A percentile compares a stretch with the other conserved stretches of the same genome.
These are phyloP conservation scores for Xerus inauris DNA, from an alignment of 2,113 vertebrate species.

Conservation along the genomic window DNA sequence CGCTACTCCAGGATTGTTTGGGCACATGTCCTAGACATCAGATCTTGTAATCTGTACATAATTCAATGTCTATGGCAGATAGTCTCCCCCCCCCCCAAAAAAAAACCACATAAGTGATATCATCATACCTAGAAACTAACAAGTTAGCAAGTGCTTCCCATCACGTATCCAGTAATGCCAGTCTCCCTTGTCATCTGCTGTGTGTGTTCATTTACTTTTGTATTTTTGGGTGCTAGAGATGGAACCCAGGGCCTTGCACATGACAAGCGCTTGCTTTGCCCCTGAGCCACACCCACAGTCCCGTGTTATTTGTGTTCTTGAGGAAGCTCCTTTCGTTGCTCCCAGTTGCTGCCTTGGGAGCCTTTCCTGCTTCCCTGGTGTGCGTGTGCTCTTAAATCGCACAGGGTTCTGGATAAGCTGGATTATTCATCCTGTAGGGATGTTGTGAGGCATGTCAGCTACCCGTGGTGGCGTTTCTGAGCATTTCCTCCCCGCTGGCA, in stretches of 20 bases:
- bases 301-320: neutral
- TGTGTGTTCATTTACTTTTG: neutral
- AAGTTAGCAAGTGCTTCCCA: neutral
- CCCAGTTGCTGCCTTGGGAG: neutral
- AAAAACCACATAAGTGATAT: neutral
- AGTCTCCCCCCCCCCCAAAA: too few species aligned
- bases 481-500: neutral
- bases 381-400: neutral
- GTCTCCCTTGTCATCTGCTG: neutral
- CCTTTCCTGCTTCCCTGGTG: too few species aligned
- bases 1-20: neutral
- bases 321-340: neutral
- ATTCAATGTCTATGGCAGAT: neutral
- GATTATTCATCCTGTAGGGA: rapidly evolving
- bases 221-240: neutral
- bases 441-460: neutral
- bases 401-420: neutral
- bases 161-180: neutral
- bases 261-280: neutral
- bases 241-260: neutral
- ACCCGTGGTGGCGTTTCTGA: neutral
- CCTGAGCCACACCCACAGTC: too few species aligned
- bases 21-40: neutral
- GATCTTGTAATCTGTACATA: neutral
- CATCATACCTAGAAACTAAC: neutral